These are phyloP conservation scores for Clarias platycephalus DNA, from an alignment of 2,797 vertebrate genomes.

Conservation along the genomic window DNA sequence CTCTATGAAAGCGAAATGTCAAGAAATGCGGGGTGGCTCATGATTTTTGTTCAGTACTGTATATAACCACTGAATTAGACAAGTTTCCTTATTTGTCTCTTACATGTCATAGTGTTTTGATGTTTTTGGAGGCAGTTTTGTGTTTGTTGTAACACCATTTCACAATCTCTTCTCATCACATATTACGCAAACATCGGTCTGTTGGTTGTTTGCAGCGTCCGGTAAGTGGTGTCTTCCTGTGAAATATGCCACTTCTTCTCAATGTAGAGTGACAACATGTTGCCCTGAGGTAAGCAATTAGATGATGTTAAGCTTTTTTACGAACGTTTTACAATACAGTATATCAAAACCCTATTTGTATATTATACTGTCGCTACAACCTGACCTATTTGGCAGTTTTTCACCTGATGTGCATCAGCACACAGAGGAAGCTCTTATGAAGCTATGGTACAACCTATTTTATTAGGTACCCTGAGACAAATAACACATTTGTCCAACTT, in stretches of 20 bases:
- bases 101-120: neutral
- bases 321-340: neutral
- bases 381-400: conserved; percentile 14
- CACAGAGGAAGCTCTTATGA: conserved; percentile 4
- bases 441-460: conserved; percentile 14
- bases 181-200: neutral
- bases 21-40: too few relatives aligned
- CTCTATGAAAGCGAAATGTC: too few relatives aligned
- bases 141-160: neutral
- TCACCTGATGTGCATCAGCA: too few relatives aligned
- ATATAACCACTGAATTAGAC: neutral
- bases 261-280: neutral
- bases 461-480: conserved; percentile 27
- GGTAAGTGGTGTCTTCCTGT: neutral
- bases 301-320: neutral
- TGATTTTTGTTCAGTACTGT: too few relatives aligned
- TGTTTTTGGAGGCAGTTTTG: neutral
- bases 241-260: neutral
- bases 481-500: conserved; percentile 42
- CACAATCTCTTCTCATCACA: neutral
- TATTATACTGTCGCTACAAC: neutral
- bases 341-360: neutral
- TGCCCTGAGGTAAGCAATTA: neutral
- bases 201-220: neutral
- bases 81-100: neutral